Evolutionary conservation across 1,140 invertebrate genomes (phyloP), one percentile per base, ranked within the genome.

Genomic region (Drosophila ogumai): DNA sequence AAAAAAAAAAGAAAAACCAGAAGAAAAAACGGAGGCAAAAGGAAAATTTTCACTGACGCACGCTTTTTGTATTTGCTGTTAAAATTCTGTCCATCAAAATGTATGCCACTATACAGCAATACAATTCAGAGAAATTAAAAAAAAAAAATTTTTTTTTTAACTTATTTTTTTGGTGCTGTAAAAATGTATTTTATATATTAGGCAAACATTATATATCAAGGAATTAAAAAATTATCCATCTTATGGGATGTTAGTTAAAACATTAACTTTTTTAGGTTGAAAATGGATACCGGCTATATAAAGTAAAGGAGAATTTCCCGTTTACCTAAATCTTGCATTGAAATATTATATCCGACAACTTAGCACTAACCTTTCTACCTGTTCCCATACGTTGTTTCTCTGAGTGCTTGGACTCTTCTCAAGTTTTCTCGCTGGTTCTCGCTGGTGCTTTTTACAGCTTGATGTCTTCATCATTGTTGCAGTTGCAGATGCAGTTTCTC

Each of bases 401-500:
- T 34, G 61, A 61, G 61, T 65, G 61, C 13, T 36, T 8, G 28
- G 57, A 34, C 61, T 38, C 61, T 38, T 55, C 61, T 43, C 61
- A 58, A 77, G 56, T 75, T 79, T 82, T 71, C 75, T 81, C 56
- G 61, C 15, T 43, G 61, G 6, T 52, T 52, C 61, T 28, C 36
- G 44, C 47, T 31, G 47, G 32, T 25, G 79, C 64, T 87, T 84
- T 82, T 87, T 82, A 87, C 84, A 88, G 87, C 80, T 88, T 87
- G 84, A 87, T 87, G 84, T 87, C 84, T 87, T 87, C 84, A 87
- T 87, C 75, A 87, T 78, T 76, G 74, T 77, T 76, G 74, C 75
- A 65, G 61, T 60, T 68, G 57, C 63, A 68, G 55, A 60, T 75
- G 63, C 64, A 69, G 65, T 69, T 72, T 47, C 43, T 72, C 38